Evolutionary conservation across 2,888 invertebrate genomes (phyloP), one percentile per base, ranked within the genome.

Genomic region (Lasioglossum morio): DNA sequence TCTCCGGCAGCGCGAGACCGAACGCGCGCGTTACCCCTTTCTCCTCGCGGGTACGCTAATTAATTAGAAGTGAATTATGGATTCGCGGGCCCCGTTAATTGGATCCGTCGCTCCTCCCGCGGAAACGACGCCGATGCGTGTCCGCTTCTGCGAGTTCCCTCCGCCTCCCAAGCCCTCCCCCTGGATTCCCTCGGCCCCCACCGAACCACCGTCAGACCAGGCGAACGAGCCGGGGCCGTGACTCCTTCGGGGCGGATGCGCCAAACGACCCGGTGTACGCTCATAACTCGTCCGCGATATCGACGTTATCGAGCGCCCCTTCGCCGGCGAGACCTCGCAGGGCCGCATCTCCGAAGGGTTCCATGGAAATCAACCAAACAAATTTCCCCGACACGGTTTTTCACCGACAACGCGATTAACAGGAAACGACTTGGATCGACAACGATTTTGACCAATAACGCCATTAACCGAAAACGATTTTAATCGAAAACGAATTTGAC

Each of bases 51-150:
- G 76, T 85, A 88, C 81, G 91, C 91, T 92, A 92, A 93, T 93
- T 92, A 93, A 93, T 93, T 92, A 92, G 89, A 90, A 89, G 91
- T 92, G 93, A 93, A 93, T 93, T 93, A 93, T 93, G 92, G 93
- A 92, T 93, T 90, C 86, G 85, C 83, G 82, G 89, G 88, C 75
- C 88, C 88, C 88, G 86, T 92, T 93, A 92, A 93, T 92, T 92
- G 93, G 93, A 92, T 87, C 88, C 90, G 91, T 84, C 85, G 89
- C 48, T 78, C 76, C 85, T 72, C 69, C 85, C 85, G 80, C 77
- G 74, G 87, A 85, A 85, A 82, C 86, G 86, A 80, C 82, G 78
- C 77, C 80, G 85, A 75, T 73, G 79, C 86, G 87, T 86, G 79
- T 86, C 86, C 86, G 79, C 79, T 70, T 14, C 77, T 84, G 69